Evolutionary conservation across 2,113 vertebrate genomes (phyloP).

Genomic region (Damaliscus lunatus): DNA sequence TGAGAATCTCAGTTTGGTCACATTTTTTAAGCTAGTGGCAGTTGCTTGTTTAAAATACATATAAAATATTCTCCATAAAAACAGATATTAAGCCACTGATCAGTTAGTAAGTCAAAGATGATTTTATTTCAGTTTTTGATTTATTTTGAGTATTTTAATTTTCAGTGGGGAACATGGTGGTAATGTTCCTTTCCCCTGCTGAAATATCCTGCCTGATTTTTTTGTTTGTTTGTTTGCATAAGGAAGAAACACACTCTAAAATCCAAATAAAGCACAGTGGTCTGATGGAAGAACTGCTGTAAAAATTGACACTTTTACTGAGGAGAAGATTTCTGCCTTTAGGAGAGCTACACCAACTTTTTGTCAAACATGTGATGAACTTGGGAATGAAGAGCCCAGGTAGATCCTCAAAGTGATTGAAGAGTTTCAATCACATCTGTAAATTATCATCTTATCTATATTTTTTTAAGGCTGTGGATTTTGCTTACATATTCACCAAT

Average conservation of each 20-base stretch:
- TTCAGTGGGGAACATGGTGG: neutral
- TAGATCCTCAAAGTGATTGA: neutral
- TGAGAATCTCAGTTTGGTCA: neutral
- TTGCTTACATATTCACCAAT: neutral
- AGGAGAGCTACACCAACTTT: neutral
- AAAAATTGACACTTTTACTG: neutral
- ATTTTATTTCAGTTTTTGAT: neutral
- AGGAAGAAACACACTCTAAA: neutral
- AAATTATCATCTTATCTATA: neutral
- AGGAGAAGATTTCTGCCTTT: neutral
- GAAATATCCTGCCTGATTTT: neutral
- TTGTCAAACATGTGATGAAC: neutral
- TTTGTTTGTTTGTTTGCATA: neutral
- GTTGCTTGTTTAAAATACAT: neutral
- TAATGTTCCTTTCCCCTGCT: conserved; percentile 8
- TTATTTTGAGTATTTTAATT: conserved; percentile 39
- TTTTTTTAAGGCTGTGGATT: neutral
- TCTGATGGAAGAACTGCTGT: neutral
- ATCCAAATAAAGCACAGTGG: neutral
- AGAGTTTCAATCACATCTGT: neutral
- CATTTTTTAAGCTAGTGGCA: neutral
- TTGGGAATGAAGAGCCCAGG: neutral
- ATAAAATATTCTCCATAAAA: neutral
- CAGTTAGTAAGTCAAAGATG: neutral
- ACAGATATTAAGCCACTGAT: neutral